Conservation (phyloP, 2,888 invertebrate species). For the Tipula helvola region DNA sequence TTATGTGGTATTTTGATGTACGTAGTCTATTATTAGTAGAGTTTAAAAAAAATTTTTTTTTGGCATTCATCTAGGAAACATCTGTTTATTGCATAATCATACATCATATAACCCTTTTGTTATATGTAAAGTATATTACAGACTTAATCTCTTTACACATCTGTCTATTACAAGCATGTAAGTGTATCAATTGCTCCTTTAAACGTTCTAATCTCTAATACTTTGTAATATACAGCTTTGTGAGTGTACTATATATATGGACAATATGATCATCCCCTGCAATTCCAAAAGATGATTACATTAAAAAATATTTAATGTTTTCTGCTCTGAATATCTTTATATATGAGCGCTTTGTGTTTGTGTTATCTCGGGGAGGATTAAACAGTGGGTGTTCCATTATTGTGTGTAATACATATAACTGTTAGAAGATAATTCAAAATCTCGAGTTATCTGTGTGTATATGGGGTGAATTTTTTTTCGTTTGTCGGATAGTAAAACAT, state of each 20-base stretch:
- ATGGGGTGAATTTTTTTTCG: background rate
- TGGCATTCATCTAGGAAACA: background rate
- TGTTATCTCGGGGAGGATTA: background rate
- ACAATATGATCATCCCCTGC: background rate
- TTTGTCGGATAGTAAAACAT: background rate
- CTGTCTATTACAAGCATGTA: background rate
- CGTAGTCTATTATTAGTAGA: background rate
- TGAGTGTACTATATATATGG: background rate
- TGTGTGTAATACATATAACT: background rate
- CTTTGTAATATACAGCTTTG: background rate
- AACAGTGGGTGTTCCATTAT: constrained; percentile 4
- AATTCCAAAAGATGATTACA: background rate
- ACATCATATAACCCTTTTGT: background rate
- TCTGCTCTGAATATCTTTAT: background rate
- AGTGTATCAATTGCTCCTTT: background rate
- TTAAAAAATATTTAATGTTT: background rate
- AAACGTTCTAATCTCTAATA: background rate
- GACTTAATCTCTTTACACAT: background rate
- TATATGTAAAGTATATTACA: background rate
- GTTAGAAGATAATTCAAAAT: background rate
- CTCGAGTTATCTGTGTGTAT: background rate
- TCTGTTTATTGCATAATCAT: background rate
- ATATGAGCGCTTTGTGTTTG: background rate
- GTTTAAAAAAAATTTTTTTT: background rate
- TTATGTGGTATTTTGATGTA: background rate